Conservation (phyloP, 2,113 vertebrate species). For the Myiopsitta monachus region DNA sequence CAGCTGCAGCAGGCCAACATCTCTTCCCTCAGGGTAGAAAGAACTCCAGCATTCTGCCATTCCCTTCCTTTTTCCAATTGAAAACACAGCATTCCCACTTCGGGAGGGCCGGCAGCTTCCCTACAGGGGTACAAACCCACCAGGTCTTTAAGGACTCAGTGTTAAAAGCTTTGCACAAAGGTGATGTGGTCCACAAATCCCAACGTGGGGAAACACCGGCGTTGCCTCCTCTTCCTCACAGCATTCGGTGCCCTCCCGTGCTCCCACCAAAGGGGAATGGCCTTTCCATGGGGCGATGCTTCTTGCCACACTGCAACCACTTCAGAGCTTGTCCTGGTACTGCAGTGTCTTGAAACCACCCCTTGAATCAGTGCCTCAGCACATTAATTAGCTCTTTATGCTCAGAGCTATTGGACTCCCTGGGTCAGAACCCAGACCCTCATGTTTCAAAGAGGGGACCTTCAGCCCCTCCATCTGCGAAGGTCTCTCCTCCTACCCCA, state of each 20-base stretch:
- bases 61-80: background rate
- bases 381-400: fast-evolving
- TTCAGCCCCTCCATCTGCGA: fast-evolving
- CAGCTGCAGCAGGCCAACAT: fast-evolving
- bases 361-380: background rate
- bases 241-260: fast-evolving
- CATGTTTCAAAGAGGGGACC: fast-evolving
- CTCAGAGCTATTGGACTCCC: fast-evolving
- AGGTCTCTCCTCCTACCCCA: fast-evolving
- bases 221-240: background rate
- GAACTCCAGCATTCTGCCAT: fast-evolving
- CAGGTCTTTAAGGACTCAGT: fast-evolving
- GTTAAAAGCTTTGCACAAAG: background rate
- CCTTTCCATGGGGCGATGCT: background rate
- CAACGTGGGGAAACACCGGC: fast-evolving
- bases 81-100: fast-evolving
- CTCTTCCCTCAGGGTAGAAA: fast-evolving
- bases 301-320: background rate
- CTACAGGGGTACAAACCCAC: background rate
- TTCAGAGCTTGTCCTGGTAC: fast-evolving
- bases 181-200: background rate
- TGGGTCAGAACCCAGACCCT: background rate
- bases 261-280: background rate
- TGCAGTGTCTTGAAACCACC: fast-evolving
- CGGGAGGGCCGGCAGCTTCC: background rate